Evolutionary conservation across 2,797 vertebrate species (phyloP).

Genomic region (Corythornis leucogaster): DNA sequence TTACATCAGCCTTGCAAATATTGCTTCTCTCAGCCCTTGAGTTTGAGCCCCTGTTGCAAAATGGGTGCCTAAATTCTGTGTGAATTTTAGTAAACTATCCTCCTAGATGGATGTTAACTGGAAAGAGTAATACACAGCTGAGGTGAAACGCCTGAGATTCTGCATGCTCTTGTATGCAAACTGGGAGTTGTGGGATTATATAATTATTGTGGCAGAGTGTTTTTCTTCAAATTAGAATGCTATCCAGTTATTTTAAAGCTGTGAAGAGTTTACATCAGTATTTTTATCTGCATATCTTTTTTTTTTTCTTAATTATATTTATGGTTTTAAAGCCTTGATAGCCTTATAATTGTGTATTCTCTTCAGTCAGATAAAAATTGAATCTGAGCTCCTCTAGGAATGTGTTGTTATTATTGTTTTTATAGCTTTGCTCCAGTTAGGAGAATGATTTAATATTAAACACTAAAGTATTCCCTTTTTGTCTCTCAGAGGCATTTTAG

Average conservation of each 20-base stretch:
- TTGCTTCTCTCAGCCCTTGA: not conserved
- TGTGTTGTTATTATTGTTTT: slow-evolving; percentile 67
- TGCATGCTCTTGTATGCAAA: not conserved
- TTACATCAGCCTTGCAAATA: slow-evolving; percentile 9
- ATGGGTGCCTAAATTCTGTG: not conserved
- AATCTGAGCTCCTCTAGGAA: slow-evolving; percentile 69
- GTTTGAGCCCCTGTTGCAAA: not conserved
- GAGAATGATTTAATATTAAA: slow-evolving; percentile 72
- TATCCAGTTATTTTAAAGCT: slow-evolving; percentile 4
- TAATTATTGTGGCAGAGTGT: not conserved
- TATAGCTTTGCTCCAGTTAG: slow-evolving; percentile 67
- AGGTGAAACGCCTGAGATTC: not conserved
- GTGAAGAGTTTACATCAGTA: slow-evolving; percentile 26
- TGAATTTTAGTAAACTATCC: not conserved
- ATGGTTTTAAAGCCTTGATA: slow-evolving; percentile 66
- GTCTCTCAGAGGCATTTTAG: slow-evolving; percentile 54
- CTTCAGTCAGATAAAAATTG: slow-evolving; percentile 65
- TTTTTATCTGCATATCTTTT: slow-evolving; percentile 33
- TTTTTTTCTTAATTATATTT: slow-evolving; percentile 73
- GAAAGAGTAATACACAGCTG: not conserved
- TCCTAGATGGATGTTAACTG: not conserved
- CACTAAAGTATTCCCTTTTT: slow-evolving; percentile 65
- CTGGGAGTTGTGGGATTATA: not conserved
- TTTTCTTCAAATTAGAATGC: not conserved
- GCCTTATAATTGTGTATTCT: slow-evolving; percentile 69